Conservation (phyloP, 2,113 vertebrate species). For the Megaleporinus macrocephalus region DNA sequence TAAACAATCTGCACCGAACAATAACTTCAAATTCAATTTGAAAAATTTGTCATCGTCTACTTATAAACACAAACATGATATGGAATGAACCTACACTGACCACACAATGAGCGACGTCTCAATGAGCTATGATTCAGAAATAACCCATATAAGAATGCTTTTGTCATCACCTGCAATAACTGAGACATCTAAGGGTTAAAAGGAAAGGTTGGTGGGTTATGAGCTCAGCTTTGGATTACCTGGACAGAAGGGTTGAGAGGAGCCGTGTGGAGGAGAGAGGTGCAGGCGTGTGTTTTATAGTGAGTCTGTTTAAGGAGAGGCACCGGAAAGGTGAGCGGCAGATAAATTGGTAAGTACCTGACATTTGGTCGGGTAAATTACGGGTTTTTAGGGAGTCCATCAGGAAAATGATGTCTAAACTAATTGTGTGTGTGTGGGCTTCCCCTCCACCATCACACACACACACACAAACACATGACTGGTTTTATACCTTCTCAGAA, state of each 20-base stretch:
- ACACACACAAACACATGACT: not conserved
- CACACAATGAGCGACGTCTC: too few relatives aligned
- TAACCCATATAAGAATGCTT: not conserved
- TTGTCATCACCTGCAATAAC: not conserved
- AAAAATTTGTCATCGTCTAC: too few relatives aligned
- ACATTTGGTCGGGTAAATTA: constrained; percentile 34
- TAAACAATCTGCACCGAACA: too few relatives aligned
- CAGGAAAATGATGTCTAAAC: constrained; percentile 9
- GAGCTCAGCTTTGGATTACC: constrained; percentile 18
- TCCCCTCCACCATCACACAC: not conserved
- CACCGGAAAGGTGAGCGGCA: not conserved
- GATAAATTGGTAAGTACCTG: constrained; percentile 43
- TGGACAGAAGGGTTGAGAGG: constrained; percentile 4
- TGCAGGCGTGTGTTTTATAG: constrained; percentile 14
- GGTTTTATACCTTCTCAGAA: too few relatives aligned
- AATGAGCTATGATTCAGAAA: not conserved
- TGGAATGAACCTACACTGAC: too few relatives aligned
- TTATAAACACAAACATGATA: too few relatives aligned
- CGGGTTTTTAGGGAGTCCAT: constrained; percentile 16
- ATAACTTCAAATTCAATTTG: too few relatives aligned
- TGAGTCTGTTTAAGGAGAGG: not conserved
- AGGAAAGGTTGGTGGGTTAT: not conserved
- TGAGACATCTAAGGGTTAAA: not conserved
- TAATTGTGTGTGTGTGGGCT: not conserved
- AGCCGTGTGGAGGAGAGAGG: not conserved